Evolutionary conservation across 92 coral and sea anemone genomes (phyloP).

Genomic region (Galaxea fascicularis): DNA sequence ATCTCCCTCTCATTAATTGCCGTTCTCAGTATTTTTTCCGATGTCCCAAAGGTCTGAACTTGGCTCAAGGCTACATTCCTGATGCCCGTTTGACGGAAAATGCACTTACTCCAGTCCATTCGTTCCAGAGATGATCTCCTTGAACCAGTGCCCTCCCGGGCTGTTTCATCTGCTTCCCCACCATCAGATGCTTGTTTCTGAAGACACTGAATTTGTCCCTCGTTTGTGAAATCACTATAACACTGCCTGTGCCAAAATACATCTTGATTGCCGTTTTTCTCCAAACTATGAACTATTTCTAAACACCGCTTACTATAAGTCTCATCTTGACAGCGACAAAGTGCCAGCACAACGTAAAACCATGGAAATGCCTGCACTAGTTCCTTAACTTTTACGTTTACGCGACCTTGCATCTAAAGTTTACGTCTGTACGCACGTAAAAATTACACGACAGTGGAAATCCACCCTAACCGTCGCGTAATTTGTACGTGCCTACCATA

Average conservation of each 20-base stretch:
- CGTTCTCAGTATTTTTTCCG: conserved; percentile 36
- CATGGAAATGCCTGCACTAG: too few species aligned
- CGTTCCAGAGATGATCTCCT: conserved; percentile 45
- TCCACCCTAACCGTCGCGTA: too few species aligned
- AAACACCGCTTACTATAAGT: conserved; percentile 15
- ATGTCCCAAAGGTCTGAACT: conserved; percentile 63
- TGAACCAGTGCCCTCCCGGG: conserved; percentile 18
- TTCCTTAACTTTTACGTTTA: too few species aligned
- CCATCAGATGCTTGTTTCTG: conserved; percentile 30
- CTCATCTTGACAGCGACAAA: too few species aligned
- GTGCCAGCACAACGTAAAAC: too few species aligned
- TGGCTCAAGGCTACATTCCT: conserved; percentile 53
- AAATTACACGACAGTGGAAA: too few species aligned
- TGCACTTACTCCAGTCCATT: conserved; percentile 61
- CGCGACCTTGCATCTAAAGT: too few species aligned
- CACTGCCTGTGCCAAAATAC: conserved; percentile 70
- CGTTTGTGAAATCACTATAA: conserved; percentile 59
- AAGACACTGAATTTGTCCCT: conserved; percentile 38
- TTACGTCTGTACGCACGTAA: too few species aligned
- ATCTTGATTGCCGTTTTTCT: conserved; percentile 31
- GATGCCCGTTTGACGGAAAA: conserved; percentile 55
- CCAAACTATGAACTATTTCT: conserved; percentile 2
- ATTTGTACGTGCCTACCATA: too few species aligned
- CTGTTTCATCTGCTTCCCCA: neutral
- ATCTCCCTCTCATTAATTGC: conserved; percentile 28